Conservation (phyloP, 2,888 invertebrate genomes). For the Amphipoea oculea region DNA sequence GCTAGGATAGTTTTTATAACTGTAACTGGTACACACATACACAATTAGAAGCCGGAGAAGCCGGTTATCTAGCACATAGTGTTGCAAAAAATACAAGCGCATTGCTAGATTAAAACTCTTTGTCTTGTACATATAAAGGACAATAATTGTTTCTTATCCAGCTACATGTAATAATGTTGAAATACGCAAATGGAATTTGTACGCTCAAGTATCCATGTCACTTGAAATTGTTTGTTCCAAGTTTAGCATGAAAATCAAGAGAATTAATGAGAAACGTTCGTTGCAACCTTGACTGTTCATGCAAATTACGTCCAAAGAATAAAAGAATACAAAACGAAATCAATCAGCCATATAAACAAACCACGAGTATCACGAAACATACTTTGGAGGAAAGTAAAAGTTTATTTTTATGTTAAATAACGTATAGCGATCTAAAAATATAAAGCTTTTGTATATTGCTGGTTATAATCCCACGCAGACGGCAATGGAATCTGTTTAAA, state of each 20-base stretch:
- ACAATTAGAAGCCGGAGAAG: conserved; percentile 43
- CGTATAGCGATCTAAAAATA: conserved; percentile 2
- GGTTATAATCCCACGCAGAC: conserved; percentile 25
- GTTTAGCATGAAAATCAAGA: conserved; percentile 36
- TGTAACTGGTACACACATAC: conserved; percentile 28
- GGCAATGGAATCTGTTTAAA: conserved; percentile 1
- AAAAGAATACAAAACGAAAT: conserved; percentile 21
- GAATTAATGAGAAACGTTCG: conserved; percentile 39
- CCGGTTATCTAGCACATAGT: conserved; percentile 35
- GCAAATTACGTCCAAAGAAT: conserved; percentile 43
- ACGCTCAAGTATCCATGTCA: conserved; percentile 26
- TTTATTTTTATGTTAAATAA: conserved; percentile 23
- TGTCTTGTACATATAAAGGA: conserved; percentile 24
- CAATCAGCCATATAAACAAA: conserved; percentile 16
- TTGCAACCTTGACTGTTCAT: conserved; percentile 52
- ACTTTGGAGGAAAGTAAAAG: conserved; percentile 29
- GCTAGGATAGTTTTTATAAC: conserved; percentile 51
- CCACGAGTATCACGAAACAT: conserved; percentile 19
- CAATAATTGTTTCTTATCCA: conserved; percentile 3
- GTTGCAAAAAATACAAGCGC: conserved; percentile 38
- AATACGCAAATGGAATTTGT: conserved; percentile 32
- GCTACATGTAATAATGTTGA: conserved; percentile 3
- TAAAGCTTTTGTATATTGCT: neutral
- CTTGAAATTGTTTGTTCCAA: conserved; percentile 39
- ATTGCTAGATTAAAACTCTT: conserved; percentile 46